Base-by-base conservation (phyloP, 1,140 invertebrate genomes). In the Polyergus mexicanus region DNA sequence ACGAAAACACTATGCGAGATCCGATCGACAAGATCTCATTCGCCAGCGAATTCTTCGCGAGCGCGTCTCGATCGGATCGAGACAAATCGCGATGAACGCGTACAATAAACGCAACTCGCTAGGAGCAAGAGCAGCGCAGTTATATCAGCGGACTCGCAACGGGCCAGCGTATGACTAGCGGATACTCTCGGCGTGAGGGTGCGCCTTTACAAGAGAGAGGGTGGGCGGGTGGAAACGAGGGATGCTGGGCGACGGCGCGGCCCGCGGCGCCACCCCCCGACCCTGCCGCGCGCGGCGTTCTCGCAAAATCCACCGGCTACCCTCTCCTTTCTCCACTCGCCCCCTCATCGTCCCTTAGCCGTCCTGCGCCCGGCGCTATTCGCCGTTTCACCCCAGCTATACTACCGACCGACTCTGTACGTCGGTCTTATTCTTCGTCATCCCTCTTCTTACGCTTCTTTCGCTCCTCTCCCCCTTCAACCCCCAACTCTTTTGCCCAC, bases 161-260 rank as follows among this genome's bases (percentile, higher is more conserved):
- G 94, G 91, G 91, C 92, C 94, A 93, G 90, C 93, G 94, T 95
- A 95, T 95, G 94, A 94, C 94, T 95, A 94, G 84, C 90, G 89
- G 93, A 94, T 94, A 92, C 92, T 92, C 88, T 90, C 88, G 89
- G 87, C 86, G 81, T 90, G 91, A 93, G 94, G 94, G 94, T 94
- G 94, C 94, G 94, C 94, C 94, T 94, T 91, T 74, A 85, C 88
- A 86, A 86, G 90, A 89, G 47, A 51, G 47, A 51, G 47, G 47
- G 85, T 84, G 85, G 86, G 85, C 85, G 87, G 87, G 85, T 88
- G 92, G 91, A 90, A 89, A 89, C 92, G 91, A 93, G 92, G 94
- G 93, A 94, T 94, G 94, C 94, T 95, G 94, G 93, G 94, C 94
- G 94, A 95, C 94, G 94, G 94, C 94, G 94, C 94, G 92, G 94